A percentile compares a stretch with the other conserved stretches of the same genome.
These are phyloP conservation scores for Fulmarus glacialis DNA, from an alignment of 2,113 vertebrate genomes.

Conservation along the genomic window DNA sequence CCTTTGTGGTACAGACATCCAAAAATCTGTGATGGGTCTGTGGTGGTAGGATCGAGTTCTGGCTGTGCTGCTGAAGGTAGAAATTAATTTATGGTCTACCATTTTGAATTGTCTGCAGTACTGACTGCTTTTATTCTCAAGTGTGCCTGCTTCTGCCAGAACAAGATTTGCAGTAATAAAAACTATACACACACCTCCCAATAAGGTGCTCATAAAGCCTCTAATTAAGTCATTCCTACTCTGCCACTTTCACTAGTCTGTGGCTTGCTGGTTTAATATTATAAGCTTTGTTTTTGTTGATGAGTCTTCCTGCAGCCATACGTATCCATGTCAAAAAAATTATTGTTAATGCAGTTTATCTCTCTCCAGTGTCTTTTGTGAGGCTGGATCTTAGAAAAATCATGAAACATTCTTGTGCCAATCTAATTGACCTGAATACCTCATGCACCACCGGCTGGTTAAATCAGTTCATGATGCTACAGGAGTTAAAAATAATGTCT, in stretches of 20 bases:
- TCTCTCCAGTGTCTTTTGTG: background rate
- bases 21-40: background rate
- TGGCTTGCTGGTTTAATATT: background rate
- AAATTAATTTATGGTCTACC: slow-evolving; percentile 6
- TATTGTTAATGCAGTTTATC: background rate
- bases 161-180: background rate
- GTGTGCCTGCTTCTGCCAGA: background rate
- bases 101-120: background rate
- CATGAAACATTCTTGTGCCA: background rate
- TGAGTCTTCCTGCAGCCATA: background rate
- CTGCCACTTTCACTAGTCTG: background rate
- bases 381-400: background rate
- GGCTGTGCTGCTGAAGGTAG: background rate
- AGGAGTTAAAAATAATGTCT: slow-evolving; percentile 46
- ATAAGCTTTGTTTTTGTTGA: background rate
- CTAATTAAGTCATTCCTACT: background rate
- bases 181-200: background rate
- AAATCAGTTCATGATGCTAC: slow-evolving; percentile 2
- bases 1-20: background rate
- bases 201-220: background rate
- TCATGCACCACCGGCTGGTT: background rate
- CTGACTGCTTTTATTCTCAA: background rate
- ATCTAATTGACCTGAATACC: slow-evolving; percentile 12
- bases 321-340: background rate
- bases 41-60: background rate